Evolutionary conservation across 1,140 invertebrate species (phyloP), one percentile per base, ranked within the genome.

Genomic region (Drosophila micromelanica): DNA sequence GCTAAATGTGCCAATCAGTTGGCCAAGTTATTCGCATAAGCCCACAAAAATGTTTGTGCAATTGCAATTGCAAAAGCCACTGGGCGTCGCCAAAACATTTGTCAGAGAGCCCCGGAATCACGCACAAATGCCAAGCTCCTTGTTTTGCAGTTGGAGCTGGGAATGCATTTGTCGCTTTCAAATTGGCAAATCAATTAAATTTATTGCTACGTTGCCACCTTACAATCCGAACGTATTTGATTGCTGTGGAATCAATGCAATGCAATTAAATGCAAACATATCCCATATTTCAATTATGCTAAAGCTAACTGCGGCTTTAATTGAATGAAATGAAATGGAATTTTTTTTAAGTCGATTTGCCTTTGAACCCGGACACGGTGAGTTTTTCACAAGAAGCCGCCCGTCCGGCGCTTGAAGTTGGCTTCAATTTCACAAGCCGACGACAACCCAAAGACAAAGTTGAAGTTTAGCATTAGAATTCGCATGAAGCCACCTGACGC

Each of bases 161-260:
- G 60, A 49, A 17, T 43, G 42, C 38, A 55, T 48, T 46, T 73
- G 59, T 52, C 57, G 12, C 70, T 64, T 51, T 51, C 30, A 68
- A 81, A 86, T 86, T 78, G 84, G 72, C 40, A 79, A 76, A 89
- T 87, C 79, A 87, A 87, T 89, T 89, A 82, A 64, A 76, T 79
- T 87, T 78, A 89, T 82, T 62, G 64, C 72, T 61, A 68, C 78
- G 73, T 79, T 82, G 76, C 84, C 82, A 89, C 84, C 84, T 86
- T 78, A 56, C 56, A 23, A 30, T 20, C 12, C 12, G 27, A 35
- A 48, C 68, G 57, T n/a, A n/a, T 54, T 73, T 46, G 73, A 55
- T 63, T 64, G 77, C 81, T 64, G 62, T 62, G 61, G 76, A 85
- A 85, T 85, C 80, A 85, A 80, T 73, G 80, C 68, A 78, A 82